These are phyloP conservation scores for Maconellicoccus hirsutus DNA, from an alignment of 1,140 invertebrate species.

Conservation along the genomic window DNA sequence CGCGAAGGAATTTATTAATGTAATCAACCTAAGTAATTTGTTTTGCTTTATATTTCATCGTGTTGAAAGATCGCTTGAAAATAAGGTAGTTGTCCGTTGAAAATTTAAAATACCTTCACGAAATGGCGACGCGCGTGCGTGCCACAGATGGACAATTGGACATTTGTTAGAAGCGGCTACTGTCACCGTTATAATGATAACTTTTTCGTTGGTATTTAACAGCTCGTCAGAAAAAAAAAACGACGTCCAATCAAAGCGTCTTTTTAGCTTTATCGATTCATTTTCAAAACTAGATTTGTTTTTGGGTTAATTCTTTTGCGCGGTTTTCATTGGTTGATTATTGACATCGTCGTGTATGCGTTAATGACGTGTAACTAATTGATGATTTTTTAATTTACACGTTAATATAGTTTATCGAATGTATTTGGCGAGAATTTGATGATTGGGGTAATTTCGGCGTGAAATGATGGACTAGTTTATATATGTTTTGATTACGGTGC, in stretches of 20 bases:
- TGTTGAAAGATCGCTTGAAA: conserved; percentile 9
- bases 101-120: conserved; percentile 20
- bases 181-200: conserved; percentile 22
- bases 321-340: not conserved
- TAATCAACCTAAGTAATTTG: conserved; percentile 13
- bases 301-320: too few relatives aligned
- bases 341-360: not conserved
- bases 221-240: not conserved
- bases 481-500: not conserved
- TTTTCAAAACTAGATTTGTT: conserved; percentile 8
- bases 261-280: conserved; percentile 7
- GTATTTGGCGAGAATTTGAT: too few relatives aligned
- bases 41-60: conserved; percentile 12
- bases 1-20: conserved; percentile 17
- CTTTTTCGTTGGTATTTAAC: conserved; percentile 16
- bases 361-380: not conserved
- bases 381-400: not conserved
- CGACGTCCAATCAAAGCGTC: not conserved
- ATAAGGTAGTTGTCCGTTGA: not conserved
- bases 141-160: conserved; percentile 17
- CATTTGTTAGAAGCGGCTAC: conserved; percentile 14
- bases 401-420: not conserved
- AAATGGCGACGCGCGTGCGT: conserved; percentile 14
- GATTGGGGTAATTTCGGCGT: too few relatives aligned
- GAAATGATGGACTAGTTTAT: too few relatives aligned